A percentile compares a stretch with the other conserved stretches of the same genome.
Evolutionary conservation across 2,888 invertebrate genomes (phyloP).

Genomic region (Lithosia quadra): DNA sequence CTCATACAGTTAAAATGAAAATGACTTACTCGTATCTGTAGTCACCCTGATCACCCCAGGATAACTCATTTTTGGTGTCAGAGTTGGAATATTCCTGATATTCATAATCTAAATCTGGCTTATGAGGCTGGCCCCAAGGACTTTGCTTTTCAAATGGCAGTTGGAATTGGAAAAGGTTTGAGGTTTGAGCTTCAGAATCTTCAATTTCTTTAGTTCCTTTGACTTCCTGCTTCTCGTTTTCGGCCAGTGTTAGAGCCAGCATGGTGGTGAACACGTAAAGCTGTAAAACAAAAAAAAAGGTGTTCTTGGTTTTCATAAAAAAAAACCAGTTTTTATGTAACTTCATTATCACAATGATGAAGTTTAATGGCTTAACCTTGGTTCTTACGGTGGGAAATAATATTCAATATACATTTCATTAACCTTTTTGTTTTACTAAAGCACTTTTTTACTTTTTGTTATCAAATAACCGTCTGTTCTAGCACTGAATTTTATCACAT

Average conservation of each 20-base stretch:
- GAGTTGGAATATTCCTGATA: background rate
- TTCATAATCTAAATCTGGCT: background rate
- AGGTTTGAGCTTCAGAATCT: background rate
- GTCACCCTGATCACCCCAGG: background rate
- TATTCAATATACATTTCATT: background rate
- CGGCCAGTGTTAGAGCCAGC: background rate
- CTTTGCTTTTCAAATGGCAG: background rate
- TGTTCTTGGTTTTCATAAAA: constrained; percentile 1
- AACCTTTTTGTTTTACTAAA: background rate
- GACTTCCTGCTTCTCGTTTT: background rate
- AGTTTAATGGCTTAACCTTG: background rate
- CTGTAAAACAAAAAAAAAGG: background rate
- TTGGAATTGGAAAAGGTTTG: background rate
- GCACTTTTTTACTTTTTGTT: background rate
- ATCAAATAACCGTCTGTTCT: background rate
- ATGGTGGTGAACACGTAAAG: background rate
- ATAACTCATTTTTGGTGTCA: background rate
- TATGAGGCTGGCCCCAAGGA: background rate
- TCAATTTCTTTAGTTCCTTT: background rate
- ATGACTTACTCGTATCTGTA: background rate
- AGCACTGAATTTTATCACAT: background rate
- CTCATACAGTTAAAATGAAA: background rate
- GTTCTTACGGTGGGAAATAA: background rate
- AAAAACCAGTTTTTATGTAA: background rate
- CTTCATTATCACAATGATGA: background rate